Evolutionary conservation across 1,140 invertebrate species (phyloP).

Genomic region (Atta colombica): DNA sequence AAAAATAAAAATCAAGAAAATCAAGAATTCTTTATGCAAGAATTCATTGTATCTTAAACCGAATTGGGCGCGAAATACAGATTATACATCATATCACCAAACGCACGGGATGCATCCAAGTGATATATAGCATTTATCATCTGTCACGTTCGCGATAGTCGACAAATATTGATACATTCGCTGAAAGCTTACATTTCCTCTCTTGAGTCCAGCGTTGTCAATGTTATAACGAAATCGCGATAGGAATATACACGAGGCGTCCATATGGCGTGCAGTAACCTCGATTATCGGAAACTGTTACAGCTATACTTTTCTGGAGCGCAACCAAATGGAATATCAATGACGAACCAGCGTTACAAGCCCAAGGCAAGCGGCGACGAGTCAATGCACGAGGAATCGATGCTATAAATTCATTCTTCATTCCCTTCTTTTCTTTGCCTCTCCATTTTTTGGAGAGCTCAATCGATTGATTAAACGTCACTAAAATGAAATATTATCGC

Average conservation of each 20-base stretch:
- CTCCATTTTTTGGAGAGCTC: neutral
- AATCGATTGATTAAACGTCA: neutral
- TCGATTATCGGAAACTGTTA: conserved; percentile 73
- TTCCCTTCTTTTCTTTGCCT: neutral
- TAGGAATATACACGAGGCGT: neutral
- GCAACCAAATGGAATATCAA: conserved; percentile 76
- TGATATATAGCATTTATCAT: neutral
- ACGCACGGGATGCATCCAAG: neutral
- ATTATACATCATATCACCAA: neutral
- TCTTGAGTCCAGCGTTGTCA: neutral
- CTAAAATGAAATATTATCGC: neutral
- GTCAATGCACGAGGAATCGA: conserved; percentile 78
- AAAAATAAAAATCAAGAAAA: neutral
- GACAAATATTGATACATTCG: conserved; percentile 6
- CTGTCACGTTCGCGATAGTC: neutral
- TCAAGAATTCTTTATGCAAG: neutral
- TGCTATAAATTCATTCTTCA: conserved; percentile 66
- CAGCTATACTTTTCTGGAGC: conserved; percentile 73
- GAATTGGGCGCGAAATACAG: neutral
- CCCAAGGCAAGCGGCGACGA: conserved; percentile 54
- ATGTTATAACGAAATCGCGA: conserved; percentile 34
- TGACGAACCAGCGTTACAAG: conserved; percentile 66
- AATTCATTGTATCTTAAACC: neutral
- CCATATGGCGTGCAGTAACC: conserved; percentile 75
- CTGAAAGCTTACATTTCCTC: neutral